Percentiles rank a stretch among this genome's conserved stretches.
These are phyloP conservation scores for Falco concolor DNA, from an alignment of 2,797 vertebrate genomes.

Conservation along the genomic window DNA sequence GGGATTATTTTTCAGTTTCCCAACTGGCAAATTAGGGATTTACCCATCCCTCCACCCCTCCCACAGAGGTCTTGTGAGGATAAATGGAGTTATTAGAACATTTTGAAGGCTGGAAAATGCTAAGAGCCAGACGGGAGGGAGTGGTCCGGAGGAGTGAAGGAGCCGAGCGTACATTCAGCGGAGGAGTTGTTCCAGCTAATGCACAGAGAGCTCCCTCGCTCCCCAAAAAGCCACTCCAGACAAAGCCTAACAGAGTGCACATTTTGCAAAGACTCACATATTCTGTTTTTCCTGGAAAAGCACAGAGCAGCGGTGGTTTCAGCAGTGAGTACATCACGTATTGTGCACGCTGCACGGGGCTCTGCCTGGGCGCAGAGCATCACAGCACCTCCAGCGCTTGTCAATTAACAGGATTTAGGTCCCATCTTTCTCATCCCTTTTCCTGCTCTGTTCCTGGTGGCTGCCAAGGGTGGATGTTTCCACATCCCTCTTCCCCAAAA, in stretches of 20 bases:
- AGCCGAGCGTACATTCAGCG: neutral
- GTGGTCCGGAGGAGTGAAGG: neutral
- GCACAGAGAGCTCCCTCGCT: neutral
- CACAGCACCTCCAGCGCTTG: fast-evolving
- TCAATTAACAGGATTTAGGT: neutral
- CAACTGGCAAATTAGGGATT: neutral
- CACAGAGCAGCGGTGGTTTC: neutral
- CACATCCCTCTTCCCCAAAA: neutral
- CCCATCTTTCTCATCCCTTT: neutral
- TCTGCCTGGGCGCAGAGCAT: neutral
- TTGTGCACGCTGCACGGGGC: neutral
- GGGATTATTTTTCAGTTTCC: neutral
- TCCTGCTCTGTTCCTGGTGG: neutral
- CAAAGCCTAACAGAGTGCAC: neutral
- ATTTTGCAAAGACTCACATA: neutral
- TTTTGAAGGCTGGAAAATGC: slow-evolving; percentile 19
- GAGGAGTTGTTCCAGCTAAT: neutral
- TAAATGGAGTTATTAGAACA: neutral
- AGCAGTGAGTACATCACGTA: neutral
- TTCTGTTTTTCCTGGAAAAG: slow-evolving; percentile 4
- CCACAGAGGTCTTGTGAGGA: slow-evolving; percentile 19
- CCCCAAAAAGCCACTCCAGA: neutral
- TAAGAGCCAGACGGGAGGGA: slow-evolving; percentile 1
- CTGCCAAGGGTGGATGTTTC: neutral
- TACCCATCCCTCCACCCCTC: neutral